Conservation (phyloP, 2,888 invertebrate species). For the Phengaris arion region DNA sequence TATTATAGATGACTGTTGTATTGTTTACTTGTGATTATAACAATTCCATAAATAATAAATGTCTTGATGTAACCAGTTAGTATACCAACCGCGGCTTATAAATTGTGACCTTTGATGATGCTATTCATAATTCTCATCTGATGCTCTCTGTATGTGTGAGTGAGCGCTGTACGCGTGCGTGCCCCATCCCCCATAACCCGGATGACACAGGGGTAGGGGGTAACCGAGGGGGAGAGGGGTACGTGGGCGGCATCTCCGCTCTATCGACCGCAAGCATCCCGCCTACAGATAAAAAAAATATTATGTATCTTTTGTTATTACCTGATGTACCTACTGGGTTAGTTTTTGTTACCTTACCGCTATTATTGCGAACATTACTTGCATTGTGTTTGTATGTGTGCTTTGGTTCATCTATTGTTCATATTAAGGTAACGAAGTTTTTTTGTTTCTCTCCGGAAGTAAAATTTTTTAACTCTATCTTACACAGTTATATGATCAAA, state of each 20-base stretch:
- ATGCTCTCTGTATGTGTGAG: conserved; percentile 34
- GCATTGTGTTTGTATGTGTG: background rate
- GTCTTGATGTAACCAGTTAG: background rate
- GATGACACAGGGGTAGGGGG: conserved; percentile 66
- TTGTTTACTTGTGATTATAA: background rate
- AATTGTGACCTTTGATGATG: conserved; percentile 11
- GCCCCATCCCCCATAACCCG: conserved; percentile 47
- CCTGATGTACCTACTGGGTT: background rate
- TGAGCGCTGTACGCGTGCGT: conserved; percentile 48
- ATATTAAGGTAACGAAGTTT: too few relatives aligned
- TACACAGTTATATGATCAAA: too few relatives aligned
- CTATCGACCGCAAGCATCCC: conserved; percentile 59
- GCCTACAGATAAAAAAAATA: conserved; percentile 50
- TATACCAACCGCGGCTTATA: background rate
- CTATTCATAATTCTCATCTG: conserved; percentile 34
- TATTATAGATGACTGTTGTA: too few relatives aligned
- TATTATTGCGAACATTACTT: background rate
- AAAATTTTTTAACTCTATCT: too few relatives aligned
- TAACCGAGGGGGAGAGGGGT: conserved; percentile 44
- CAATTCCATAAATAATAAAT: background rate
- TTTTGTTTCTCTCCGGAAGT: too few relatives aligned
- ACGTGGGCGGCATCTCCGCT: conserved; percentile 56
- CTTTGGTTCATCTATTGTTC: too few relatives aligned
- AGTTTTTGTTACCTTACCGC: background rate
- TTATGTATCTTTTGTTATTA: conserved; percentile 40